Evolutionary conservation across 2,113 vertebrate species (phyloP).

Genomic region (Acanthisitta chloris): DNA sequence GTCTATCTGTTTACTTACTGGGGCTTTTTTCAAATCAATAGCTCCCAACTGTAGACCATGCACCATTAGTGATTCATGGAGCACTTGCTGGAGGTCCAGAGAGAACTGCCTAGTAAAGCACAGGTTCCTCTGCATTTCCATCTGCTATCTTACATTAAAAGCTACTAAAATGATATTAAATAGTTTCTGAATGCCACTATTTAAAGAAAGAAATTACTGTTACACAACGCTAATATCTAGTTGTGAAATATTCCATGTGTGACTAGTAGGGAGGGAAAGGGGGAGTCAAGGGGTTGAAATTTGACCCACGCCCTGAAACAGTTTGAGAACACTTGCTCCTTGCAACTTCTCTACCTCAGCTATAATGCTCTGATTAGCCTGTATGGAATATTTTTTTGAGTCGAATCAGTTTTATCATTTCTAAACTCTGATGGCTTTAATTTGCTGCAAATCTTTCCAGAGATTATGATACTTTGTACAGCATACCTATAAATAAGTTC

Average conservation of each 20-base stretch:
- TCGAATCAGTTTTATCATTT: conserved; percentile 22
- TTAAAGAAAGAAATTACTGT: not conserved
- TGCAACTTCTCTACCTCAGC: not conserved
- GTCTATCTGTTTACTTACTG: not conserved
- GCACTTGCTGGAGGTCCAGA: not conserved
- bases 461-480: conserved; percentile 49
- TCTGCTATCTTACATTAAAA: not conserved
- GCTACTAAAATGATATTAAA: not conserved
- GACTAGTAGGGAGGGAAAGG: not conserved
- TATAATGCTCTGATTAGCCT: not conserved
- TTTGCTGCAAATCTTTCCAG: conserved; percentile 45
- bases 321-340: not conserved
- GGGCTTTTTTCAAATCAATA: not conserved
- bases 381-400: not conserved
- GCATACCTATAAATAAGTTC: conserved; percentile 47
- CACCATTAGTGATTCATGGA: conserved; percentile 4
- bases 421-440: conserved; percentile 27
- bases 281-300: not conserved
- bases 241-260: not conserved
- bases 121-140: not conserved
- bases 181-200: not conserved
- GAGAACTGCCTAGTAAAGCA: not conserved
- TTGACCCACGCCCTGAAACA: not conserved
- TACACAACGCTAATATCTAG: not conserved
- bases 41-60: not conserved